Base-by-base conservation (phyloP, 2,888 invertebrate species). In the Troides aeacus region DNA sequence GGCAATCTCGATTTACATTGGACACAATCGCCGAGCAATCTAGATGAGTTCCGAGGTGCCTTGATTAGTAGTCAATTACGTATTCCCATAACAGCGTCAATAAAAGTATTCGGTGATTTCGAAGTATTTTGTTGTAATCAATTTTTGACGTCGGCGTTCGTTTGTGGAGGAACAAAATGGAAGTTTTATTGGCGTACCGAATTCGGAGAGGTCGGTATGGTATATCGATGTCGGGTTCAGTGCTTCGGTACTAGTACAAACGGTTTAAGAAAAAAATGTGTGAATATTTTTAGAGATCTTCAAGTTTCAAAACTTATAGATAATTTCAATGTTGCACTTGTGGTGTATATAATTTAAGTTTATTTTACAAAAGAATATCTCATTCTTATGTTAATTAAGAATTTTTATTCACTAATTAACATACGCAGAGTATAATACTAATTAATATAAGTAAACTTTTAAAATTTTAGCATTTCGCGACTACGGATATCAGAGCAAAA, bases 61-160 rank as follows among this genome's bases (percentile, higher is more conserved):
- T 88, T 88, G 88, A 88, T 88, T 88, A 87, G 86, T 85, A 88
- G 90, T 89, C 92, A 91, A 92, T 92, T 92, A 92, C 85, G 81
- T 79, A 81, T 88, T 85, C 86, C 85, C 87, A 89, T 90, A 90
- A 91, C 86, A 89, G 83, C 89, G 76, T 78, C 88, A 88, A 92
- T 92, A 92, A 92, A 91, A 81, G 88, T 89, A 84, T 88, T 86
- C 84, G 87, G 89, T 89, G 87, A 89, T 91, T 89, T 85, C 85
- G 83, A 84, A 84, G 90, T 87, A 90, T 92, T 92, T 91, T 90
- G 89, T 90, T 85, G 87, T 90, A 92, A 92, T 92, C 90, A 92
- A 91, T 90, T 89, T 88, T 84, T 82, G 86, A 83, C 81, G 91
- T 83, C 91, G 92, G 92, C 90, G 80, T 87, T 79, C 88, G 89